Evolutionary conservation across 2,888 invertebrate genomes (phyloP).

Genomic region (Drosophila rubida): DNA sequence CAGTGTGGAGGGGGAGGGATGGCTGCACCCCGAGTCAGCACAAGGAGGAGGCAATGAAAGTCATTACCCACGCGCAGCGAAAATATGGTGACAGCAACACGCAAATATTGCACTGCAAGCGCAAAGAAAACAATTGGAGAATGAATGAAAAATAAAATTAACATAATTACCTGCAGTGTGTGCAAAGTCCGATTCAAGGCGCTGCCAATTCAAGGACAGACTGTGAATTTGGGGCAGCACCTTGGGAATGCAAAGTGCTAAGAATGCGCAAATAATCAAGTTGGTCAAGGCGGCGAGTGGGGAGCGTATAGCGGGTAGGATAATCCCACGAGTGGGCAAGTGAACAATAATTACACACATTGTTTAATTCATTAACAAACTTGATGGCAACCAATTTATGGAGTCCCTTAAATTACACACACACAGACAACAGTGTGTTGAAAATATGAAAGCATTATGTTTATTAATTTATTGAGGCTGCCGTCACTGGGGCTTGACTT

Average conservation of each 20-base stretch:
- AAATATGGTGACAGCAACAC: slow-evolving; percentile 12
- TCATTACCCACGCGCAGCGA: slow-evolving; percentile 63
- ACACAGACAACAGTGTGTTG: slow-evolving; percentile 16
- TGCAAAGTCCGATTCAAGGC: slow-evolving; percentile 67
- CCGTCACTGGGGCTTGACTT: slow-evolving; percentile 34
- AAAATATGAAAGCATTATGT: slow-evolving; percentile 59
- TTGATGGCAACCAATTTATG: neutral
- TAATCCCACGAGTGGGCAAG: neutral
- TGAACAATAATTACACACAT: neutral
- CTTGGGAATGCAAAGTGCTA: slow-evolving; percentile 50
- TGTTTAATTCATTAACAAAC: neutral
- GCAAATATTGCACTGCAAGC: no score
- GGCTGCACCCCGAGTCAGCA: slow-evolving; percentile 37
- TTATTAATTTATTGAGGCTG: slow-evolving; percentile 67
- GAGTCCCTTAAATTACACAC: slow-evolving; percentile 43
- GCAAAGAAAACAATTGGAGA: slow-evolving; percentile 38
- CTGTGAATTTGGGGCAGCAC: slow-evolving; percentile 50
- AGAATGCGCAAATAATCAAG: slow-evolving; percentile 16
- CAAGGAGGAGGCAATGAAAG: slow-evolving; percentile 69
- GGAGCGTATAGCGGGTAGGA: neutral
- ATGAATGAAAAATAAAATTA: slow-evolving; percentile 68
- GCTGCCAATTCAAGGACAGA: slow-evolving; percentile 44
- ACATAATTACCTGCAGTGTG: slow-evolving; percentile 66
- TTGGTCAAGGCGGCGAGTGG: slow-evolving; percentile 35
- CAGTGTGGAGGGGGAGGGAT: no score